phyloP scores from a whole-genome alignment of 1,140 invertebrate species.

The Acromyrmex heyeri region DNA sequence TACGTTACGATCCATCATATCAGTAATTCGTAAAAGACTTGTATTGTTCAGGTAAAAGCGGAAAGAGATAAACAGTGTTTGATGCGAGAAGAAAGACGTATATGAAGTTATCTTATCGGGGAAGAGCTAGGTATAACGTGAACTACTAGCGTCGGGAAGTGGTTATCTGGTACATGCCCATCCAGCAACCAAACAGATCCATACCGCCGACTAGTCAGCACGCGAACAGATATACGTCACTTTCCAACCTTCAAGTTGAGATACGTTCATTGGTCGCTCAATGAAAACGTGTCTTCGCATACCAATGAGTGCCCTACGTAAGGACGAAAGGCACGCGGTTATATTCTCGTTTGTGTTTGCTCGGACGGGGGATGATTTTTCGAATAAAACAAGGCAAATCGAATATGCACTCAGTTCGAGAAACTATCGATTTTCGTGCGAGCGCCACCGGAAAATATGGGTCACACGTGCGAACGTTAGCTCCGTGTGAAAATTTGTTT shows the following conservation, averaged over 20 bases:
- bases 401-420: conserved; percentile 66
- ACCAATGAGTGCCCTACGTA: conserved; percentile 63
- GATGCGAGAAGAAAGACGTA: conserved; percentile 60
- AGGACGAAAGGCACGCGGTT: conserved; percentile 42
- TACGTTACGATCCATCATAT: neutral
- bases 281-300: conserved; percentile 68
- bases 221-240: conserved; percentile 53
- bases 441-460: conserved; percentile 48
- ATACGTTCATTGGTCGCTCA: conserved; percentile 61
- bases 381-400: conserved; percentile 65
- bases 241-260: conserved; percentile 56
- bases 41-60: conserved; percentile 26
- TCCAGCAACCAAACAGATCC: conserved; percentile 72
- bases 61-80: conserved; percentile 29
- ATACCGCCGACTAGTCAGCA: conserved; percentile 61
- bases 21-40: neutral
- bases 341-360: conserved; percentile 58
- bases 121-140: conserved; percentile 57
- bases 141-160: conserved; percentile 60
- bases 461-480: conserved; percentile 46
- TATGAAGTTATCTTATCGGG: conserved; percentile 60
- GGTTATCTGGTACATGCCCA: conserved; percentile 70
- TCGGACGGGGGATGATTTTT: conserved; percentile 60
- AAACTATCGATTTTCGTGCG: conserved; percentile 59
- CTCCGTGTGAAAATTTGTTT: conserved; percentile 49